phyloP scores from a whole-genome alignment of 1,140 invertebrate genomes.

The Eumeta japonica region DNA sequence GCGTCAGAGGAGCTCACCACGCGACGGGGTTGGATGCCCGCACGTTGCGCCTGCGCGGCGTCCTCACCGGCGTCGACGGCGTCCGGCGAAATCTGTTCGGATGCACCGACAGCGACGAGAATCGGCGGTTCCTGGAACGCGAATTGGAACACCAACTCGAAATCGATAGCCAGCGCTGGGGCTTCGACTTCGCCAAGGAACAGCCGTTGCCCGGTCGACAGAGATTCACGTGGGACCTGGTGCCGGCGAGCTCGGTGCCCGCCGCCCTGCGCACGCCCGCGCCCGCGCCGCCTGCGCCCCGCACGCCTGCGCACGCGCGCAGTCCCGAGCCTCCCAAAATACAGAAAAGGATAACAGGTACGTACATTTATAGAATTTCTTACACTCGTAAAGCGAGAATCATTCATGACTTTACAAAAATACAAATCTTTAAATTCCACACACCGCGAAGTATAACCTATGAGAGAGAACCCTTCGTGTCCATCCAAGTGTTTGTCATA shows the following conservation, averaged over 20 bases:
- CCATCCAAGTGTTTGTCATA: no score
- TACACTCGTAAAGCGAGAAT: no score
- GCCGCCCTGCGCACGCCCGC: conserved; percentile 33
- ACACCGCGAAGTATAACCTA: no score
- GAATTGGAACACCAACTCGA: conserved; percentile 43
- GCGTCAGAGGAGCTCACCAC: conserved; percentile 44
- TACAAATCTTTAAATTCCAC: no score
- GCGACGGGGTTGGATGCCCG: conserved; percentile 42
- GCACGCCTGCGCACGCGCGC: conserved; percentile 25
- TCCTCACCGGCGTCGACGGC: conserved; percentile 40
- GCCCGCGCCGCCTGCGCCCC: conserved; percentile 31
- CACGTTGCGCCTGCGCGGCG: conserved; percentile 33
- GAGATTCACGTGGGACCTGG: conserved; percentile 48
- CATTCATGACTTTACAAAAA: no score
- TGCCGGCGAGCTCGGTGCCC: conserved; percentile 36
- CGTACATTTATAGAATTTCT: no score
- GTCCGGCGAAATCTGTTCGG: conserved; percentile 50
- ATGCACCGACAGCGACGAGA: conserved; percentile 42
- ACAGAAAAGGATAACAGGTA: conserved; percentile 54
- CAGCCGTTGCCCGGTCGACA: conserved; percentile 41
- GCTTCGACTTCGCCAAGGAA: conserved; percentile 50
- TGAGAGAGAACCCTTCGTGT: no score
- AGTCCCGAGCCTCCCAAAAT: conserved; percentile 45
- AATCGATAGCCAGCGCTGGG: conserved; percentile 48
- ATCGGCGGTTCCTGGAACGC: conserved; percentile 41